A percentile compares a stretch with the other conserved stretches of the same genome.
These are phyloP conservation scores for Dasyprocta punctata DNA, from an alignment of 2,113 vertebrate species.

Conservation along the genomic window DNA sequence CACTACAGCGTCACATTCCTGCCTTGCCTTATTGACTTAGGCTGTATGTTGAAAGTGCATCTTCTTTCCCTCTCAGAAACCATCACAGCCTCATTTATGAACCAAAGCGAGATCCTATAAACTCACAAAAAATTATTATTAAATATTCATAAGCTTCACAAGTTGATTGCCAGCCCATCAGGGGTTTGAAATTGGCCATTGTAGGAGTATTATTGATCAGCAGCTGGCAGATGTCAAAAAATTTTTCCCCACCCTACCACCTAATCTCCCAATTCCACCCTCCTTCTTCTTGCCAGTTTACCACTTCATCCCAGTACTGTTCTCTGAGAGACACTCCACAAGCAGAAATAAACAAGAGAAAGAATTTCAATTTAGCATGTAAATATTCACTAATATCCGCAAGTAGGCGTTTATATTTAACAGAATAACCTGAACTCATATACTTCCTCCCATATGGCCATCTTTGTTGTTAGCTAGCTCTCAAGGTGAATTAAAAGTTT, in stretches of 20 bases:
- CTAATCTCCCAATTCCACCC: fast-evolving
- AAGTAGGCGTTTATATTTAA: not conserved
- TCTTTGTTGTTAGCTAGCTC: not conserved
- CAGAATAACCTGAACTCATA: not conserved
- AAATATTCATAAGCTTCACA: not conserved
- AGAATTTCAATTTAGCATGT: not conserved
- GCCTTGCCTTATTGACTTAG: not conserved
- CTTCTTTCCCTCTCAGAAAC: not conserved
- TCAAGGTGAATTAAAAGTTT: not conserved
- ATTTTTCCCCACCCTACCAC: not conserved
- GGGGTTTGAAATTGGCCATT: not conserved
- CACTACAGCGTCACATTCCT: not conserved
- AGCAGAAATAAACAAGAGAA: slow-evolving; percentile 14
- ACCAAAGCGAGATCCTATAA: not conserved
- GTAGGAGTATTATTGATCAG: not conserved
- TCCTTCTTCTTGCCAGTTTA: not conserved
- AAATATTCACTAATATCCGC: not conserved
- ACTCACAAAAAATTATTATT: not conserved
- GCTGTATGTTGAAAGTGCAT: not conserved
- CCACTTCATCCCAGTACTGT: not conserved
- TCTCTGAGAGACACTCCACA: not conserved
- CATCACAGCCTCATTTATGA: not conserved
- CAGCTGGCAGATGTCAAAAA: not conserved
- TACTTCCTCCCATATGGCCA: not conserved
- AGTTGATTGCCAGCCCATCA: not conserved